Base-by-base conservation (phyloP, 2,888 invertebrate genomes). In the Ormyrus pomaceus region DNA sequence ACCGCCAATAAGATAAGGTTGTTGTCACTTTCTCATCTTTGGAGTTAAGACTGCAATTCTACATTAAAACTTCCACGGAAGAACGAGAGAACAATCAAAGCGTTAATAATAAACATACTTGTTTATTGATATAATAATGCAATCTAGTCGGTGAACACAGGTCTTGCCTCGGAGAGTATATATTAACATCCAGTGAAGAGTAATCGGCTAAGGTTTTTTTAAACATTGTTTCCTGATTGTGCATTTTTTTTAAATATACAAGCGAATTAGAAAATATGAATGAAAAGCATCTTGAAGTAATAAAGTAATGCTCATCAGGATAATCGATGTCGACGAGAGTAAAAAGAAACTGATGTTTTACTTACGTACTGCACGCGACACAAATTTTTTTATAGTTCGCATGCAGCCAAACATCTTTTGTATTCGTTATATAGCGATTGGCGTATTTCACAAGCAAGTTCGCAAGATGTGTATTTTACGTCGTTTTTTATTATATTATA, bases 111-210 rank as follows among this genome's bases (percentile, higher is more conserved):
- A 77, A 78, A 62, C 48, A 48, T 74, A 78, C 46, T 53, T 68
- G 13, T 71, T 77, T 53, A 76, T 79, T 64, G 71, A 34, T 11
- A 62, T 58, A 61, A 73, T 55, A 59, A 79, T 77, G 65, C 75
- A 79, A 79, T 82, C 82, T 82, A 82, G 82, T 82, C 82, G 79
- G 51, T 73, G 68, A 72, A 59, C 56, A 53, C 56, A 72, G 59
- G 53, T 73, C 66, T 78, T 71, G 53, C 66, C 58, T 66, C 48
- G 62, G 61, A 77, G 51, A 74, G 59, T 55, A 78, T 58, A 13
- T 62, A 70, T 59, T 59, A 34, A 79, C 46, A 48, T 68, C 56
- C 34, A 55, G 34, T 73, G 61, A 69, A 79, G 68, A 81, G 45
- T 65, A 77, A 74, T 77, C 73, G 66, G 51, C 81, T 81, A 78